Evolutionary conservation across 2,888 invertebrate species (phyloP).

Genomic region (Archips crataeganus): DNA sequence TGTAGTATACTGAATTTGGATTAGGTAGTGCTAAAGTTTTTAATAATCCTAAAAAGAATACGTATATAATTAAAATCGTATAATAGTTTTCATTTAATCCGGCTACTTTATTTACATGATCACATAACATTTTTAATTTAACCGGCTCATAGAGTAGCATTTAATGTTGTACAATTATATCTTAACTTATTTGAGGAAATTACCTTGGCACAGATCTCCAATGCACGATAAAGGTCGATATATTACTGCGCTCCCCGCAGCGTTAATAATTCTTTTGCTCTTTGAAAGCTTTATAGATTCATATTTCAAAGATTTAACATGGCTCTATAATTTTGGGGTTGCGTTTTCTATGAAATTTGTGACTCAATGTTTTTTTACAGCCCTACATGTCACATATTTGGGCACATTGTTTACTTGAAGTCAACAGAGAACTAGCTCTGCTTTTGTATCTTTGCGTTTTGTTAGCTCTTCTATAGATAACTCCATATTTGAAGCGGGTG

Average conservation of each 20-base stretch:
- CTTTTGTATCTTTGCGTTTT: neutral
- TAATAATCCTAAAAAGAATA: neutral
- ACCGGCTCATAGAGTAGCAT: slow-evolving; percentile 16
- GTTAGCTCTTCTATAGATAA: neutral
- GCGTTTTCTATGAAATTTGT: slow-evolving; percentile 25
- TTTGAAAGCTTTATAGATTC: slow-evolving; percentile 32
- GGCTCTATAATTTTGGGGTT: slow-evolving; percentile 23
- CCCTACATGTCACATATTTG: slow-evolving; percentile 13
- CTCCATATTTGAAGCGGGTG: neutral
- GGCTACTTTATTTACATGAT: neutral
- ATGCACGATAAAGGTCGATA: slow-evolving; percentile 36
- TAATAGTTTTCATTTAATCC: slow-evolving; percentile 23
- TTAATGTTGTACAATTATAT: slow-evolving; percentile 34
- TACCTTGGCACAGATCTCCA: slow-evolving; percentile 44
- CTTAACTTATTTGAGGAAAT: slow-evolving; percentile 40
- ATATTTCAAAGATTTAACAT: slow-evolving; percentile 36
- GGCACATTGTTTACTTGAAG: slow-evolving; percentile 12
- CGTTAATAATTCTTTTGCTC: slow-evolving; percentile 34
- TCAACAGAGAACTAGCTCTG: neutral
- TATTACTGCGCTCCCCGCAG: slow-evolving; percentile 30
- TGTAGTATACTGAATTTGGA: slow-evolving; percentile 23
- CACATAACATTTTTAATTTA: slow-evolving; percentile 16
- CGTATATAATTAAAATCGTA: neutral
- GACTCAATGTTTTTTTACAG: slow-evolving; percentile 9
- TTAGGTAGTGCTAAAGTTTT: neutral